Conservation (phyloP, 1,140 invertebrate genomes). For the Saccostrea cuccullata region DNA sequence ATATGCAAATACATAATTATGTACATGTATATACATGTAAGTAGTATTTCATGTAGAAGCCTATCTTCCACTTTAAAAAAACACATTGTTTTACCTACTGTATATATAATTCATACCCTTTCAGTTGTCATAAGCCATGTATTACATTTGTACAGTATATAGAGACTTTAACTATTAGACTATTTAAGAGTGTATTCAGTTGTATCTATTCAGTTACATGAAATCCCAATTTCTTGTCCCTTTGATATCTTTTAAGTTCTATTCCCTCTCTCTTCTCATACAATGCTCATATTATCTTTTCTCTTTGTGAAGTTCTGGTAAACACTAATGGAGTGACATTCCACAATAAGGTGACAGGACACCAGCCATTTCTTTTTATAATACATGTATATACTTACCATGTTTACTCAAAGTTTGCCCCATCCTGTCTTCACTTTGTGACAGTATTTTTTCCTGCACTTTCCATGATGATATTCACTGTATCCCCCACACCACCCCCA, state of each 20-base stretch:
- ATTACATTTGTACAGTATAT: too few relatives aligned
- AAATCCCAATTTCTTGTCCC: background rate
- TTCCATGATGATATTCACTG: background rate
- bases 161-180: too few relatives aligned
- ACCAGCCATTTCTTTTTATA: background rate
- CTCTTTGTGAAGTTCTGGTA: conserved; percentile 6
- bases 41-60: too few relatives aligned
- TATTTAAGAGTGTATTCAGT: too few relatives aligned
- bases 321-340: background rate
- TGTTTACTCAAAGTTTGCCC: background rate
- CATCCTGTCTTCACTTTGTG: background rate
- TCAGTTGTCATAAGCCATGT: too few relatives aligned
- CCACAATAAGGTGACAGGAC: background rate
- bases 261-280: background rate
- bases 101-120: too few relatives aligned
- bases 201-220: too few relatives aligned
- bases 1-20: too few relatives aligned
- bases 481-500: too few relatives aligned
- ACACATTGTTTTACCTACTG: too few relatives aligned
- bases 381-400: background rate
- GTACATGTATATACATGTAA: too few relatives aligned
- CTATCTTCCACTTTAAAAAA: too few relatives aligned
- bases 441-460: background rate
- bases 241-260: background rate
- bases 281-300: background rate